Evolutionary conservation across 2,113 vertebrate species (phyloP), one percentile per base, ranked within the genome.

Genomic region (Coptodon rendalli): DNA sequence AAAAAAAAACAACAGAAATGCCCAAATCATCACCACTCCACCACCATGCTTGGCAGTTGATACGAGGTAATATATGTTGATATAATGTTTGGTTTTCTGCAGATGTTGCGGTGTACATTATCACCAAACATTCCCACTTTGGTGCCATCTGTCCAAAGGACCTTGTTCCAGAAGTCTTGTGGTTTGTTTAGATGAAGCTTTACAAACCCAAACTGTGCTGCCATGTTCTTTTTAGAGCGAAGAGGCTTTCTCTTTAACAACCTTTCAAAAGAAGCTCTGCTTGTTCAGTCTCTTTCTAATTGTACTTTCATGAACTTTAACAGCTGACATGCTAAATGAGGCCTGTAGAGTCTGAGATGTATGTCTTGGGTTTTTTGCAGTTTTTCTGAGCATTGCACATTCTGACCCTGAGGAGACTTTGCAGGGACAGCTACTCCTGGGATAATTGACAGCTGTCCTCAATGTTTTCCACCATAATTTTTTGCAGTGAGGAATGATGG

Each of bases 261-360:
- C 38, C 38, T 43, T 73, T 73, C 1, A 1, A 24, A 68, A 71
- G 5, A 43, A 71, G 7, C 36, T 43, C 12, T 24, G 22, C n/a
- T 71, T 24, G n/a, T 66, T 66, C 11, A 22, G 11, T 6, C 66
- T 27, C 13, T 73, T 45, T 73, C 8, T 45, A 73, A 45, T 45
- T 73, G 22, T 45, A 16, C 68, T 73, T 27, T 45, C 38, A 40
- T 22, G 63, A 68, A 68, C 7, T 9, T 22, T 14, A 40, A 68
- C 19, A 68, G 3, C 11, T 38, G 34, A 38, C 34, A 66, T 38
- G 17, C 31, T 68, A 68, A 40, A 2, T 71, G 38, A 27, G 22
- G 36, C 68, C 38, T 73, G 68, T 45, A 27, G 68, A 73, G 68
- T 73, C 68, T 45, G 68, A 73, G 38, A 48, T 73, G 68, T 48